Conservation (phyloP, 35 echinoderm and acorn worm genomes). For the Lytechinus pictus region DNA sequence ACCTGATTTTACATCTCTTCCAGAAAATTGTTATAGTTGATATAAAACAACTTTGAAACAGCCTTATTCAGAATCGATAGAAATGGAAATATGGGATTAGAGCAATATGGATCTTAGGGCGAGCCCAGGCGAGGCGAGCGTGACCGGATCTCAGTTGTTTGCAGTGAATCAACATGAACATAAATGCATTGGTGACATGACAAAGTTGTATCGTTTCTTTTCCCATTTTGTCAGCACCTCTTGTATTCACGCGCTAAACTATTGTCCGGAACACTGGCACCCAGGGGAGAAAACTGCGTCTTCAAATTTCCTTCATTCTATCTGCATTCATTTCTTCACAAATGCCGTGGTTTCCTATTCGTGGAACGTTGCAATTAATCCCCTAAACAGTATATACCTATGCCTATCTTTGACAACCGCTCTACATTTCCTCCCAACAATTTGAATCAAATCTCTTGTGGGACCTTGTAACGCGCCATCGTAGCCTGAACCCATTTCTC, state of each 20-base stretch:
- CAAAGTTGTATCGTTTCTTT: not conserved
- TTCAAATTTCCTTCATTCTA: not conserved
- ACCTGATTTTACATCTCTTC: no score
- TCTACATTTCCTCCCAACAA: not conserved
- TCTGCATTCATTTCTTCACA: not conserved
- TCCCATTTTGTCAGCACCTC: not conserved
- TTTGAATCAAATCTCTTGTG: not conserved
- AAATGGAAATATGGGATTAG: not conserved
- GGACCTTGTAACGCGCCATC: not conserved
- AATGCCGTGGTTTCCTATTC: not conserved
- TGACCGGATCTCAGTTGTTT: no score
- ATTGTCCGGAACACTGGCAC: not conserved
- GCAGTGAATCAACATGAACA: not conserved
- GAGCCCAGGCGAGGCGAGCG: no score
- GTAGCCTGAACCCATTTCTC: not conserved
- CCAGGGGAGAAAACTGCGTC: not conserved
- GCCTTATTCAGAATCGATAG: not conserved
- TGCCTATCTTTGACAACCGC: not conserved
- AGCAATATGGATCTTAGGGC: not conserved
- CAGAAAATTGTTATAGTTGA: no score
- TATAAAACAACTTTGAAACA: no score
- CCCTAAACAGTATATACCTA: not conserved
- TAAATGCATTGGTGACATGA: no score
- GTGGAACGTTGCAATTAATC: not conserved
- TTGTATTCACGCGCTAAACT: not conserved